Conservation (phyloP, 2,888 invertebrate species). For the Koerneria pararmatus region DNA sequence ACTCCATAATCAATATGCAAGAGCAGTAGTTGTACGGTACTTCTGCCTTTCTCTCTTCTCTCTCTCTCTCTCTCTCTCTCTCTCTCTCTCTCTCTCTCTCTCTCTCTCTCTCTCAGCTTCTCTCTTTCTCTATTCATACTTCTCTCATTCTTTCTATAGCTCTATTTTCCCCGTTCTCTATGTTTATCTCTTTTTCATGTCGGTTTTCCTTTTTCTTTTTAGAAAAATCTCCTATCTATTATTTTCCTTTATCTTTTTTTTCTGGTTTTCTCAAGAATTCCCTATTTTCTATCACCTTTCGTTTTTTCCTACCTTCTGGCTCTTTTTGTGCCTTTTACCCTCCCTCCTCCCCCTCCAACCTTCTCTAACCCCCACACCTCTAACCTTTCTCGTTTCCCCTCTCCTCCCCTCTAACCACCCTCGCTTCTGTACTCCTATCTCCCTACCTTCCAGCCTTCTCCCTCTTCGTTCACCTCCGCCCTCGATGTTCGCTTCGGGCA, state of each 20-base stretch:
- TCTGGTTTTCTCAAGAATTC: conserved; percentile 3
- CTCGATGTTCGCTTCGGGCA: no score
- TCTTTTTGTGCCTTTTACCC: background rate
- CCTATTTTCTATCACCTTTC: background rate
- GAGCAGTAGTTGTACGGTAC: background rate
- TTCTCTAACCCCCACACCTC: background rate
- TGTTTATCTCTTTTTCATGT: background rate
- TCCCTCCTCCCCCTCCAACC: background rate
- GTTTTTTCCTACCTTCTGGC: background rate
- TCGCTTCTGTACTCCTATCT: no score
- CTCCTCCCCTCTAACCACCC: background rate
- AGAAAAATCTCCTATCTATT: background rate
- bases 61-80: background rate
- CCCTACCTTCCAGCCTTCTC: no score
- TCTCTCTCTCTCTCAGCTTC: background rate
- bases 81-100: no score
- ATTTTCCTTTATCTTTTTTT: no score
- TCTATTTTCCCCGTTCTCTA: background rate
- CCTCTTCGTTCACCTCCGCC: no score
- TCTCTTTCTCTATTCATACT: background rate
- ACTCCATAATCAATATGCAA: no score
- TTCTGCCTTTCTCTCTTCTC: background rate
- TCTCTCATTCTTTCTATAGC: background rate
- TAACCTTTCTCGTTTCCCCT: background rate
- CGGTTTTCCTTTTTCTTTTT: background rate